Conservation (phyloP, 2,797 vertebrate species). For the Ctenochaetus hawaiiensis region DNA sequence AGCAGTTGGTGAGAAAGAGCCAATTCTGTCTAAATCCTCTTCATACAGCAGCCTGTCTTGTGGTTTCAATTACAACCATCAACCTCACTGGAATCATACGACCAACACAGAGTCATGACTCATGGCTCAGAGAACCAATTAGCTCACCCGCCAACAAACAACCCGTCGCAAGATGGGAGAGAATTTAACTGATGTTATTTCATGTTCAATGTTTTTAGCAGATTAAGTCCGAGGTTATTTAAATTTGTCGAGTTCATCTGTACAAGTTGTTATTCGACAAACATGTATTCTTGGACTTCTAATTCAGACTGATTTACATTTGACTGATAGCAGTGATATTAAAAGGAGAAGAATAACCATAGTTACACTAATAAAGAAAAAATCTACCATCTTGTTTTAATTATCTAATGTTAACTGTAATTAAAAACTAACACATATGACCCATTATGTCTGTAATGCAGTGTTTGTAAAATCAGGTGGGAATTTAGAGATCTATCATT, state of each 20-base stretch:
- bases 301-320: neutral
- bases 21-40: conserved; percentile 22
- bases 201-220: conserved; percentile 14
- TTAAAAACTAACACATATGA: neutral
- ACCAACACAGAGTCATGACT: conserved; percentile 35
- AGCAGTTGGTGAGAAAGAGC: conserved; percentile 33
- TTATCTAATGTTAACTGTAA: neutral
- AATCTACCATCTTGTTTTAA: neutral
- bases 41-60: conserved; percentile 60
- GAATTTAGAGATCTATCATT: neutral
- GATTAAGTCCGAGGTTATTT: conserved; percentile 7
- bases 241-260: neutral
- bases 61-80: conserved; percentile 76
- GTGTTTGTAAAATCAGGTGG: neutral
- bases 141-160: conserved; percentile 65
- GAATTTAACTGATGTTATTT: conserved; percentile 39
- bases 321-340: neutral
- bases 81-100: conserved; percentile 64
- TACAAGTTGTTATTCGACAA: neutral
- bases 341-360: neutral
- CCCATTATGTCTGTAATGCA: neutral
- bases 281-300: neutral
- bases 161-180: conserved; percentile 61
- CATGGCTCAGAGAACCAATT: conserved; percentile 38
- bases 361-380: neutral